phyloP scores from a whole-genome alignment of 2,888 invertebrate species.

The Hartigia nigra region DNA sequence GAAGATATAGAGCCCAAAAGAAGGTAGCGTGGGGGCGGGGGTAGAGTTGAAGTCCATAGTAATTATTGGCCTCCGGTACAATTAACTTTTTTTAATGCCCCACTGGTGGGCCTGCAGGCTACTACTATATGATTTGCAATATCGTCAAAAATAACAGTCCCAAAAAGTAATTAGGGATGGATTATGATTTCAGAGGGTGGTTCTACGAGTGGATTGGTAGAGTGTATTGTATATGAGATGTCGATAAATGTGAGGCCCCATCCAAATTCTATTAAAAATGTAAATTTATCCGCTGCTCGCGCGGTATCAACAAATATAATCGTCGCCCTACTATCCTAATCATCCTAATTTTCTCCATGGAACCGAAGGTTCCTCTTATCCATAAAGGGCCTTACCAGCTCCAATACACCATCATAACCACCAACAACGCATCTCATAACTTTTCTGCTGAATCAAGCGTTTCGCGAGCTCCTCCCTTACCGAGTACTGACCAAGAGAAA shows the following conservation, averaged over 20 bases:
- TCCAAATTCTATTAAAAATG: constrained; percentile 56
- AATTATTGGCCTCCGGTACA: constrained; percentile 60
- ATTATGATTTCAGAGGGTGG: too few relatives aligned
- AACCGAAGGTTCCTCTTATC: too few relatives aligned
- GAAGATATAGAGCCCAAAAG: too few relatives aligned
- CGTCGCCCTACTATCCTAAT: constrained; percentile 25
- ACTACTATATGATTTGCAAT: constrained; percentile 56
- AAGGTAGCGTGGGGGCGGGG: constrained; percentile 21
- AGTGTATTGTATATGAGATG: too few relatives aligned
- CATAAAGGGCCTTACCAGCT: too few relatives aligned
- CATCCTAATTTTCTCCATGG: too few relatives aligned
- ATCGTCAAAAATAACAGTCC: constrained; percentile 50
- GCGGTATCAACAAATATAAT: constrained; percentile 45
- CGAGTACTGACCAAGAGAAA: not conserved
- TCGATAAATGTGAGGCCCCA: constrained; percentile 28
- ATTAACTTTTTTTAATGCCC: constrained; percentile 57
- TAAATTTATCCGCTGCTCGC: constrained; percentile 44
- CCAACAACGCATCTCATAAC: too few relatives aligned
- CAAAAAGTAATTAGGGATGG: too few relatives aligned
- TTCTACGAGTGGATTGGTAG: too few relatives aligned
- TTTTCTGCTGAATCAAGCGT: too few relatives aligned
- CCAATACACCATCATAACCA: too few relatives aligned
- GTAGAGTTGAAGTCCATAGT: constrained; percentile 41
- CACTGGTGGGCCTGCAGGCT: constrained; percentile 22
- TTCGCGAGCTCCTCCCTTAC: too few relatives aligned